Conservation (phyloP, 2,888 invertebrate species). For the Steromphala cineraria region DNA sequence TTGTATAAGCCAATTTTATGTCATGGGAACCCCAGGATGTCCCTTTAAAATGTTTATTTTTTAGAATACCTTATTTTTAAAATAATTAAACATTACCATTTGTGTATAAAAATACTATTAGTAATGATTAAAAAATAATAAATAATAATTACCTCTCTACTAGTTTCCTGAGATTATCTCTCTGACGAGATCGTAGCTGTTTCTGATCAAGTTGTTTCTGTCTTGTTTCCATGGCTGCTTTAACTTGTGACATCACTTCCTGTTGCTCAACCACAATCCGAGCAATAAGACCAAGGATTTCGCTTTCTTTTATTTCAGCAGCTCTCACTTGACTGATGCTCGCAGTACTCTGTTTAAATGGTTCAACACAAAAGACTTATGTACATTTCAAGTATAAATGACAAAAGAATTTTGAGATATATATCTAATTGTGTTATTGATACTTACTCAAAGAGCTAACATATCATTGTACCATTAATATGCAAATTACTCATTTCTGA, state of each 20-base stretch:
- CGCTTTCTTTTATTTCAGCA: constrained; percentile 24
- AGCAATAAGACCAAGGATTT: constrained; percentile 33
- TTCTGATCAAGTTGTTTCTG: constrained; percentile 53
- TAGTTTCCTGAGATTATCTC: constrained; percentile 55
- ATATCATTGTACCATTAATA: no score
- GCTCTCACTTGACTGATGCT: background rate
- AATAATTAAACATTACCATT: no score
- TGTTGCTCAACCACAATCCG: constrained; percentile 35
- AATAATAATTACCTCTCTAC: constrained; percentile 53
- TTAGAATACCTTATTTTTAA: no score
- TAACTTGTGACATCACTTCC: constrained; percentile 39
- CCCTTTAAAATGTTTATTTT: no score
- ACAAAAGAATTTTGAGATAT: no score
- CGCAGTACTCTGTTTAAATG: background rate
- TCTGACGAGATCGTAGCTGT: constrained; percentile 65
- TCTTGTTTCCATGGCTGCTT: constrained; percentile 37
- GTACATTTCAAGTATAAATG: background rate
- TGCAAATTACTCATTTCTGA: no score
- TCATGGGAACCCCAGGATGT: no score
- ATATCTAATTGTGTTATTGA: no score
- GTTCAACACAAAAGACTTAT: background rate
- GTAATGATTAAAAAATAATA: no score
- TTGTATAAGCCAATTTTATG: no score
- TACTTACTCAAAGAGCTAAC: no score
- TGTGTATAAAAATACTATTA: no score